Evolutionary conservation across 1,140 invertebrate species (phyloP).

Genomic region (Drosophila subobscura): DNA sequence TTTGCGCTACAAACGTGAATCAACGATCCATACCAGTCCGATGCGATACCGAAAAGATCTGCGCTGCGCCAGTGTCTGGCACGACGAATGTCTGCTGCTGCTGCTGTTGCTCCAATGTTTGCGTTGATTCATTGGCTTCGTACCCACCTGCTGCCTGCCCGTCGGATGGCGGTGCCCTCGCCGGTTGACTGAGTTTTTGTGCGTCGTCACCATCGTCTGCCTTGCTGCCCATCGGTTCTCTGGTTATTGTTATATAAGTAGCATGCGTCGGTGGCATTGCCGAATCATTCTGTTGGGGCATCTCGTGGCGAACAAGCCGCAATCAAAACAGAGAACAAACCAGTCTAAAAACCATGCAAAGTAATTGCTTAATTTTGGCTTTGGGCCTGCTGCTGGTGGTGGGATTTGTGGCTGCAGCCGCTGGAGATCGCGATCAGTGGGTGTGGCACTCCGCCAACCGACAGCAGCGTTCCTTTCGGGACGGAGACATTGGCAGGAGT

Average conservation of each 20-base stretch:
- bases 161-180: slow-evolving; percentile 43
- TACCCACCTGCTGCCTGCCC: slow-evolving; percentile 17
- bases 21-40: slow-evolving; percentile 4
- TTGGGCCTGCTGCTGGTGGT: slow-evolving; percentile 32
- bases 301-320: slow-evolving; percentile 53
- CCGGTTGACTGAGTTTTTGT: slow-evolving; percentile 61
- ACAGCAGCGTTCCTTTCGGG: slow-evolving; percentile 60
- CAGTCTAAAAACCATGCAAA: slow-evolving; percentile 54
- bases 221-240: slow-evolving; percentile 19
- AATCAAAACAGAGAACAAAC: slow-evolving; percentile 13
- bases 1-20: slow-evolving; percentile 36
- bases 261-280: slow-evolving; percentile 62
- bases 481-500: slow-evolving; percentile 24
- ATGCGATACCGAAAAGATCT: slow-evolving; percentile 16
- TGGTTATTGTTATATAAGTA: slow-evolving; percentile 75
- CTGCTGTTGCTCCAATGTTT: slow-evolving; percentile 31
- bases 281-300: slow-evolving; percentile 67
- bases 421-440: slow-evolving; percentile 53
- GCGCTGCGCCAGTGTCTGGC: slow-evolving; percentile 32
- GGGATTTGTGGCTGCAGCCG: slow-evolving; percentile 11
- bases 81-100: slow-evolving; percentile 46
- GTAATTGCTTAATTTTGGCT: slow-evolving; percentile 59
- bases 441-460: slow-evolving; percentile 56
- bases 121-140: slow-evolving; percentile 63
- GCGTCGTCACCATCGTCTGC: slow-evolving; percentile 37